These are phyloP conservation scores for Sardina pilchardus DNA, from an alignment of 2,113 vertebrate genomes.

Conservation along the genomic window DNA sequence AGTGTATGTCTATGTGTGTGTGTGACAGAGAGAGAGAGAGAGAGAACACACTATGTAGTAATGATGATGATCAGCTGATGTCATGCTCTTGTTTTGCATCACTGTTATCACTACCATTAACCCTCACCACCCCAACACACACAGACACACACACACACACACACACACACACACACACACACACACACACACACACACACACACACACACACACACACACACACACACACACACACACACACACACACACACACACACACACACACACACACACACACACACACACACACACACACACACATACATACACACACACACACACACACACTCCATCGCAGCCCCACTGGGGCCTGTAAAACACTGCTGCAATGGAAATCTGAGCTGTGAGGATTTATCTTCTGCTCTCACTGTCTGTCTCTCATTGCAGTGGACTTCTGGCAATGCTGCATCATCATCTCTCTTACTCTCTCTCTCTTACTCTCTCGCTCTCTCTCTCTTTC, in stretches of 20 bases:
- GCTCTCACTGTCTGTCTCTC: not conserved
- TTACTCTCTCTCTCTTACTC: not conserved
- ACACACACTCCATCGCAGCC: not conserved
- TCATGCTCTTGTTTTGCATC: not conserved
- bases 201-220: not conserved
- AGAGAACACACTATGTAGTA: not conserved
- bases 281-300: not conserved
- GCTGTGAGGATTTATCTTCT: not conserved
- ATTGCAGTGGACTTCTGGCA: not conserved
- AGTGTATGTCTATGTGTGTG: too few species aligned
- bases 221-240: not conserved
- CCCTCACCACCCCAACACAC: not conserved
- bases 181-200: not conserved
- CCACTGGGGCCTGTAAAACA: not conserved
- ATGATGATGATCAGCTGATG: not conserved
- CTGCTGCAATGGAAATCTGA: not conserved
- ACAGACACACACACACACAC: conserved; percentile 6
- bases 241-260: not conserved
- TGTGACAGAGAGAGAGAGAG: not conserved
- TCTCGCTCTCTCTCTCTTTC: not conserved
- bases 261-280: conserved; percentile 10
- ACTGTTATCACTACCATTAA: not conserved
- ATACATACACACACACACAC: not conserved
- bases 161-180: conserved; percentile 11
- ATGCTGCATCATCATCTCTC: not conserved